Percentiles rank a stretch among this genome's conserved stretches.
Conservation (phyloP, 2,888 invertebrate genomes). For the Acrobasis repandana region DNA sequence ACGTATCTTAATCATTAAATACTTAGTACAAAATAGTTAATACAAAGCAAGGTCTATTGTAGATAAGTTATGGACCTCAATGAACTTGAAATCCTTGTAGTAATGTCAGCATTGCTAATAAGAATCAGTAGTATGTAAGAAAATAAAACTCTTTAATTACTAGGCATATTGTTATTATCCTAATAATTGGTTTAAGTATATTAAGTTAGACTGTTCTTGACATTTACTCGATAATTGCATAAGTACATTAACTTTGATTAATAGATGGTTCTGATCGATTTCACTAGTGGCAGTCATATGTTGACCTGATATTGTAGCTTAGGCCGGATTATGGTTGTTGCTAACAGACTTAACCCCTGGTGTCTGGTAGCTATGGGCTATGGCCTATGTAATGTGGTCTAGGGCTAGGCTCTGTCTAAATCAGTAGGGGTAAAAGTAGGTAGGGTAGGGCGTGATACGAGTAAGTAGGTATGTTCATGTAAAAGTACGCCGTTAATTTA, state of each 20-base stretch:
- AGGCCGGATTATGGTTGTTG: conserved; percentile 8
- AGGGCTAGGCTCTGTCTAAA: too few species aligned
- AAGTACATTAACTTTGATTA: conserved; percentile 16
- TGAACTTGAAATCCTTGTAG: background rate
- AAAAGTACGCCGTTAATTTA: too few species aligned
- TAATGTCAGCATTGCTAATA: background rate
- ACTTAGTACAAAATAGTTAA: background rate
- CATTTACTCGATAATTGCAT: conserved; percentile 21
- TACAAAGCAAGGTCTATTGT: background rate
- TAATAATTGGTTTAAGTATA: too few species aligned
- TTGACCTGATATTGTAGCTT: conserved; percentile 15
- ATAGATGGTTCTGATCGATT: conserved; percentile 10
- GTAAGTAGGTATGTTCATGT: too few species aligned
- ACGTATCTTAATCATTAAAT: too few species aligned
- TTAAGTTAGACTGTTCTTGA: conserved; percentile 1
- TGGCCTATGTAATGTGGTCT: too few species aligned
- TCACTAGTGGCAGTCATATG: background rate
- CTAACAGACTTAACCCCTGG: too few species aligned
- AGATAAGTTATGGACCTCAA: conserved; percentile 1
- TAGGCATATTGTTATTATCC: too few species aligned
- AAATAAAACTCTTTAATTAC: too few species aligned
- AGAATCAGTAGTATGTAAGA: background rate
- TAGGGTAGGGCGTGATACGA: too few species aligned
- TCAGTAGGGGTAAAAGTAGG: too few species aligned
- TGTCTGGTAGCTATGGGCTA: too few species aligned